Evolutionary conservation across 2,113 vertebrate species (phyloP).

Genomic region (Podarcis raffonei): DNA sequence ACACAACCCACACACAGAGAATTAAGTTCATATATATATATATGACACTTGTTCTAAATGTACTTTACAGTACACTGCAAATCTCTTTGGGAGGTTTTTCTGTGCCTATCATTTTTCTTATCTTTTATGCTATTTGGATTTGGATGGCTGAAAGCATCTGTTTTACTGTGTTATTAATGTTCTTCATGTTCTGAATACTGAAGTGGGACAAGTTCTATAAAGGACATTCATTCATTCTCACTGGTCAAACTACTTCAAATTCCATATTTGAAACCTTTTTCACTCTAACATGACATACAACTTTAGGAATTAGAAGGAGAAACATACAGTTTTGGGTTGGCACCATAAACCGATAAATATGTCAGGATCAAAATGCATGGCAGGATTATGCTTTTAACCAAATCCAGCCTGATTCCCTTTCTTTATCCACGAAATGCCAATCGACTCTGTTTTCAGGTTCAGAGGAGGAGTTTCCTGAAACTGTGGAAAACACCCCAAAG

Average conservation of each 20-base stretch:
- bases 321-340: not conserved
- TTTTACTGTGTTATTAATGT: not conserved
- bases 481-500: slow-evolving; percentile 62
- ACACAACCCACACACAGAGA: not conserved
- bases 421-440: slow-evolving; percentile 9
- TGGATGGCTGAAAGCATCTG: not conserved
- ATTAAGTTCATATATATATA: not conserved
- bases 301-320: not conserved
- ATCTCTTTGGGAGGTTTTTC: not conserved
- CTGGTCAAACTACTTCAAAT: not conserved
- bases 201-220: not conserved
- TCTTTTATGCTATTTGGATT: not conserved
- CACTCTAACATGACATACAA: not conserved
- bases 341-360: not conserved
- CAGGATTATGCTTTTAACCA: not conserved
- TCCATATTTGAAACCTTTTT: not conserved
- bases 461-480: slow-evolving; percentile 61
- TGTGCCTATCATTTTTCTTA: not conserved
- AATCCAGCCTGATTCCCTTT: not conserved
- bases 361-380: not conserved
- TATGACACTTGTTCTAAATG: not conserved
- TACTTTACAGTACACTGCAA: no score
- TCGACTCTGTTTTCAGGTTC: slow-evolving; percentile 56
- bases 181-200: not conserved
- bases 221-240: not conserved